A percentile compares a stretch with the other conserved stretches of the same genome.
phyloP scores from a whole-genome alignment of 2,113 vertebrate species.

The Asarcornis scutulata region DNA sequence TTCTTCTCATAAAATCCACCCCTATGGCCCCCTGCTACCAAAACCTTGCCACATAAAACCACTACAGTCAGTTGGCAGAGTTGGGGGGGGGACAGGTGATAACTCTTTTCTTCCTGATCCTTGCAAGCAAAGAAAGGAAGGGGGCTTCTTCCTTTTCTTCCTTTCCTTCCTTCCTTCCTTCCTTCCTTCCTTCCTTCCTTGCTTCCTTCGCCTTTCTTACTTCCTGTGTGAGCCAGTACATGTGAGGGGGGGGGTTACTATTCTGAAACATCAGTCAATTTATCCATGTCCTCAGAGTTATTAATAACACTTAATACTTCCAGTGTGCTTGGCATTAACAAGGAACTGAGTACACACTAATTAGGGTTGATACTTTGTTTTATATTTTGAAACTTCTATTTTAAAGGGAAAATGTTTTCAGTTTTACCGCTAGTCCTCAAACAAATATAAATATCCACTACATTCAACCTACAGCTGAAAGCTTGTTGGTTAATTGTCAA shows the following conservation, averaged over 20 bases:
- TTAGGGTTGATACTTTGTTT: not conserved
- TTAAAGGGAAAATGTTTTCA: not conserved
- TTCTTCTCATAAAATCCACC: too few species aligned
- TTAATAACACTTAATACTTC: not conserved
- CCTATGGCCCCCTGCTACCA: too few species aligned
- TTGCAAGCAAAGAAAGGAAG: too few species aligned
- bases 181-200: too few species aligned
- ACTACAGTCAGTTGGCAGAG: too few species aligned
- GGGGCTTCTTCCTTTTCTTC: too few species aligned
- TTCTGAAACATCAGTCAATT: not conserved
- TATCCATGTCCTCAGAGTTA: not conserved
- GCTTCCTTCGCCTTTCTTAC: too few species aligned
- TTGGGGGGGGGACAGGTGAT: not conserved
- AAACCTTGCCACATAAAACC: too few species aligned
- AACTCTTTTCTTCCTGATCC: not conserved
- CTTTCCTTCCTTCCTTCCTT: not conserved
- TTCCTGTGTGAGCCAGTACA: too few species aligned
- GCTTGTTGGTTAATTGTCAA: not conserved
- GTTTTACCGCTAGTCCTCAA: not conserved
- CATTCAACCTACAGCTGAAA: not conserved
- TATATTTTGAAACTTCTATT: not conserved
- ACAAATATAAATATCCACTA: not conserved
- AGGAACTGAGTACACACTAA: not conserved
- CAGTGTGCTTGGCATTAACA: not conserved
- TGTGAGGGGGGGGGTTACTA: not conserved